Percentiles rank a stretch among this genome's conserved stretches.
Conservation (phyloP, 1,140 invertebrate genomes). For the Monomorium pharaonis region DNA sequence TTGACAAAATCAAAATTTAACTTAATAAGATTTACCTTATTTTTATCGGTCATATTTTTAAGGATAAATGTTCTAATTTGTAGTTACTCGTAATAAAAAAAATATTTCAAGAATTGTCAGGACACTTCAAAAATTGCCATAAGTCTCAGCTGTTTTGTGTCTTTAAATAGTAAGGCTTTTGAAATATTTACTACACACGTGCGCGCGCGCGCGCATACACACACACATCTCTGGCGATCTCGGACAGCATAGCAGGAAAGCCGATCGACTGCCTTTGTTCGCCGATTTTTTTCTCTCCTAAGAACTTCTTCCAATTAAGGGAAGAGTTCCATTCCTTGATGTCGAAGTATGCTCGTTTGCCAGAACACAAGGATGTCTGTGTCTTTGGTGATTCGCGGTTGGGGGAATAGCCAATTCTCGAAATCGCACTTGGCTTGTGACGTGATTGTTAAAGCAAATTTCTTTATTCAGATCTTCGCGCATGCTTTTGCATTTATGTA, state of each 20-base stretch:
- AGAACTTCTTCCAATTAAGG: conserved; percentile 66
- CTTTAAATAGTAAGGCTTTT: neutral
- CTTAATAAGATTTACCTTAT: neutral
- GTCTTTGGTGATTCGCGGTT: conserved; percentile 26
- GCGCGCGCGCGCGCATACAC: too few species aligned
- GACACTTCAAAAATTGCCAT: neutral
- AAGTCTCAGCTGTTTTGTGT: neutral
- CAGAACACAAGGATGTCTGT: neutral
- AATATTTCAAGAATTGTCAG: neutral
- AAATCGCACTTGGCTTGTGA: conserved; percentile 16
- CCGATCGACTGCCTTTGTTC: conserved; percentile 66
- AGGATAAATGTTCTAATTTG: neutral
- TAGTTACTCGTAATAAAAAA: neutral
- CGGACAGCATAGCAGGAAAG: conserved; percentile 38
- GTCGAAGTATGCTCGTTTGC: conserved; percentile 5
- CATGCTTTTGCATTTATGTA: neutral
- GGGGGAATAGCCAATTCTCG: conserved; percentile 34
- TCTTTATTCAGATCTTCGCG: neutral
- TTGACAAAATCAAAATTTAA: neutral
- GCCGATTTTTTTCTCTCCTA: conserved; percentile 60
- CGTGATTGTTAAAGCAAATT: neutral
- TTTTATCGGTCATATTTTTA: neutral
- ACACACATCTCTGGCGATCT: neutral
- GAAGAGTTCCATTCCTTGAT: conserved; percentile 51
- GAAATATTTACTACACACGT: too few species aligned